These are phyloP conservation scores for Siniperca obscura DNA, from an alignment of 2,797 vertebrate genomes.

Conservation along the genomic window DNA sequence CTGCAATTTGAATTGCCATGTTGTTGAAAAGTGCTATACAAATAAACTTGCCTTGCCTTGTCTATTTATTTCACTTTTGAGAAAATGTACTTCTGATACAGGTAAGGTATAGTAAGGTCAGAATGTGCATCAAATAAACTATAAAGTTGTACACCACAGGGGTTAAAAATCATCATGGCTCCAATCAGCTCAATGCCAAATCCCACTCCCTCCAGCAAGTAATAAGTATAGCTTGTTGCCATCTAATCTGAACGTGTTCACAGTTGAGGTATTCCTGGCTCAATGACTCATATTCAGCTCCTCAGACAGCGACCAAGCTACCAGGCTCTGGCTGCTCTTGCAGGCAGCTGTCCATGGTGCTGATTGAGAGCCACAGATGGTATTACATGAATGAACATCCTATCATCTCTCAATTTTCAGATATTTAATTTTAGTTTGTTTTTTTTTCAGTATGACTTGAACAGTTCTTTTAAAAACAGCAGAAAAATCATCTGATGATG, in stretches of 20 bases:
- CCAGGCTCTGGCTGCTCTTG: not conserved
- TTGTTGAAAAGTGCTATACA: not conserved
- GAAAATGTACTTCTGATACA: too few species aligned
- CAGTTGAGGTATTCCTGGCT: constrained; percentile 29
- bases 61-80: too few species aligned
- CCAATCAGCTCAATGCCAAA: not conserved
- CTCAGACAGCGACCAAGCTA: constrained; percentile 18
- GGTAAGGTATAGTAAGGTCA: too few species aligned
- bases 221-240: not conserved
- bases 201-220: not conserved
- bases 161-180: not conserved
- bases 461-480: not conserved
- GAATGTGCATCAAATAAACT: not conserved
- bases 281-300: constrained; percentile 31
- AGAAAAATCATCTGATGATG: not conserved
- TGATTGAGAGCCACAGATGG: constrained; percentile 25
- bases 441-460: not conserved
- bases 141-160: not conserved
- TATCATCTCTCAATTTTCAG: not conserved
- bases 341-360: constrained; percentile 47
- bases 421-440: not conserved
- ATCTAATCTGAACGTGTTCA: constrained; percentile 6
- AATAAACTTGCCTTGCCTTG: too few species aligned
- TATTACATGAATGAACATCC: not conserved
- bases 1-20: not conserved